phyloP scores from a whole-genome alignment of 2,113 vertebrate genomes.

The Ochotona princeps region DNA sequence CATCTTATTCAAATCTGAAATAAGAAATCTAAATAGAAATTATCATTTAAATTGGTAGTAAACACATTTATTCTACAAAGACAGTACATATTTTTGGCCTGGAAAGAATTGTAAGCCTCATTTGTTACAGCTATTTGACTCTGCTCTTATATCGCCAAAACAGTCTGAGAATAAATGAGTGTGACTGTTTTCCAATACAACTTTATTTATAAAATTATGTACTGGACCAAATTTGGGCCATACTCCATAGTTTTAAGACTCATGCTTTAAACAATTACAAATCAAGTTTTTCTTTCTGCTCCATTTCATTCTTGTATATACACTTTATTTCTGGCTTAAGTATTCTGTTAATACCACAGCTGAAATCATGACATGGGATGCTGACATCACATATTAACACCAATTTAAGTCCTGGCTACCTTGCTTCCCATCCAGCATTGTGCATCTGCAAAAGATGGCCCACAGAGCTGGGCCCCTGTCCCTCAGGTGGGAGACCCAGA shows the following conservation, averaged over 20 bases:
- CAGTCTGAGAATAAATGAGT: background rate
- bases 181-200: background rate
- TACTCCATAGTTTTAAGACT: background rate
- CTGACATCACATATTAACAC: too few species aligned
- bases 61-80: background rate
- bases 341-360: too few species aligned
- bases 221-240: background rate
- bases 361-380: too few species aligned
- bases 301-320: background rate
- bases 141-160: background rate
- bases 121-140: background rate
- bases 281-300: background rate
- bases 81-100: background rate
- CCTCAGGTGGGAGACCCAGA: too few species aligned
- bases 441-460: too few species aligned
- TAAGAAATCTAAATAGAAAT: slow-evolving; percentile 13
- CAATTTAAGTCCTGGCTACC: too few species aligned
- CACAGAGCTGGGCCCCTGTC: too few species aligned
- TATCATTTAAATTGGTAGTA: background rate
- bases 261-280: background rate
- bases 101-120: fast-evolving
- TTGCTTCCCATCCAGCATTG: too few species aligned
- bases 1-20: background rate
- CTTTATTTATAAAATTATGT: background rate
- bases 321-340: background rate